Conservation (phyloP, 2,888 invertebrate species). For the Autographa pulchrina region DNA sequence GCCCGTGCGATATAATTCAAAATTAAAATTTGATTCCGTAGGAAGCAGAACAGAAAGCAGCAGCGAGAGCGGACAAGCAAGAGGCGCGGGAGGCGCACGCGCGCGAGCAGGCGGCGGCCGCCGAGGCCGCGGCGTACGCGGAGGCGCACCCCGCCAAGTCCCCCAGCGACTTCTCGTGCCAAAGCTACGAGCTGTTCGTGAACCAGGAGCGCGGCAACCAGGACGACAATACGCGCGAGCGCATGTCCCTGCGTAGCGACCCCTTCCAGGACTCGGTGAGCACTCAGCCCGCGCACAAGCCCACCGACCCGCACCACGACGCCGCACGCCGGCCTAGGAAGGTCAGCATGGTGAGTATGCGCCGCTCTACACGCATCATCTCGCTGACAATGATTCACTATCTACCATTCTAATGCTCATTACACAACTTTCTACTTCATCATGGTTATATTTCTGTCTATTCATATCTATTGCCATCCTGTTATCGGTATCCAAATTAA, state of each 20-base stretch:
- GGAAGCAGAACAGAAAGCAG: slow-evolving; percentile 96
- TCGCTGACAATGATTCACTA: slow-evolving; percentile 80
- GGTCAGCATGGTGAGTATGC: slow-evolving; percentile 97
- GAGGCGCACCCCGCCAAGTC: slow-evolving; percentile 94
- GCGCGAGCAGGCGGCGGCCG: slow-evolving; percentile 90
- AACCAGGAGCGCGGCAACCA: slow-evolving; percentile 96
- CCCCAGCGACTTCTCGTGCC: slow-evolving; percentile 97
- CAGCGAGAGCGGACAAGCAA: slow-evolving; percentile 91
- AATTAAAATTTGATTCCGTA: slow-evolving; percentile 66
- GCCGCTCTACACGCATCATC: slow-evolving; percentile 69
- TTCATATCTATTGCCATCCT: neutral
- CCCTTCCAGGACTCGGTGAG: slow-evolving; percentile 96
- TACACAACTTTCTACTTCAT: neutral
- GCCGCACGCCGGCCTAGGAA: slow-evolving; percentile 91
- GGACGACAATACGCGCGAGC: slow-evolving; percentile 97
- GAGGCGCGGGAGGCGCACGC: slow-evolving; percentile 90
- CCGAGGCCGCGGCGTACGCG: slow-evolving; percentile 91
- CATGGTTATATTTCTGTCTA: neutral
- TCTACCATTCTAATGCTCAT: slow-evolving; percentile 7
- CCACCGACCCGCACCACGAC: slow-evolving; percentile 89
- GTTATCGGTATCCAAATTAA: neutral
- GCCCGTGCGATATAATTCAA: too few species aligned
- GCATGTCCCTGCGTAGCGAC: slow-evolving; percentile 97
- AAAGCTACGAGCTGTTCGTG: slow-evolving; percentile 97
- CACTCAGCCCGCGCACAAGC: slow-evolving; percentile 92